These are phyloP conservation scores for Acanthis flammea DNA, from an alignment of 2,797 vertebrate genomes.

Conservation along the genomic window DNA sequence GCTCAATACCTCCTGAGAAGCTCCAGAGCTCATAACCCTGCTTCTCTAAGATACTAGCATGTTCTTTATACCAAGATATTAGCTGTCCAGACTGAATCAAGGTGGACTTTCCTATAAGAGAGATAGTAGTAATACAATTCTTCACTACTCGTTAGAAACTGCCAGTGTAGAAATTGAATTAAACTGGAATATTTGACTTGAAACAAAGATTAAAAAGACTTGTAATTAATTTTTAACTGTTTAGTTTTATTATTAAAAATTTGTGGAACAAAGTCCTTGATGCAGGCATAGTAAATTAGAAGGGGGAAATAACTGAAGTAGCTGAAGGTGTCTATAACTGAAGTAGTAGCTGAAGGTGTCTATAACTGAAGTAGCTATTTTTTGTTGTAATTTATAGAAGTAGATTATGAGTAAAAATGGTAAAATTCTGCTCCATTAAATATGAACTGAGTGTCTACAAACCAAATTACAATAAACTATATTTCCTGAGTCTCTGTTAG, in stretches of 20 bases:
- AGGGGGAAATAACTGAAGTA: too few species aligned
- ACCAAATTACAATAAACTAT: background rate
- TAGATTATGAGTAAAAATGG: background rate
- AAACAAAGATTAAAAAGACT: background rate
- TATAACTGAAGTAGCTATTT: rapidly evolving
- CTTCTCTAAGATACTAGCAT: background rate
- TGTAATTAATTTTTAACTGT: background rate
- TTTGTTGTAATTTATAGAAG: background rate
- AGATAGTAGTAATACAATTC: background rate
- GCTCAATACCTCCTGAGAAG: background rate
- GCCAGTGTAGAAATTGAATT: background rate
- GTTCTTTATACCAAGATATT: background rate
- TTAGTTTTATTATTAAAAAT: background rate
- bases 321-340: background rate
- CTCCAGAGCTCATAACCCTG: background rate
- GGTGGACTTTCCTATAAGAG: background rate
- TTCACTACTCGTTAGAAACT: background rate
- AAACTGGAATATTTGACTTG: background rate
- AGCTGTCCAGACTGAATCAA: constrained; percentile 36
- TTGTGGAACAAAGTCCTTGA: background rate
- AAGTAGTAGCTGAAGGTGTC: background rate
- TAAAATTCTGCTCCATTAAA: background rate
- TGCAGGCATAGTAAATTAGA: rapidly evolving
- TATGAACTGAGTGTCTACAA: background rate
- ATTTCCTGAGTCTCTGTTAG: background rate